Evolutionary conservation across 2,888 invertebrate species (phyloP).

Genomic region (Drosophila longiperda): DNA sequence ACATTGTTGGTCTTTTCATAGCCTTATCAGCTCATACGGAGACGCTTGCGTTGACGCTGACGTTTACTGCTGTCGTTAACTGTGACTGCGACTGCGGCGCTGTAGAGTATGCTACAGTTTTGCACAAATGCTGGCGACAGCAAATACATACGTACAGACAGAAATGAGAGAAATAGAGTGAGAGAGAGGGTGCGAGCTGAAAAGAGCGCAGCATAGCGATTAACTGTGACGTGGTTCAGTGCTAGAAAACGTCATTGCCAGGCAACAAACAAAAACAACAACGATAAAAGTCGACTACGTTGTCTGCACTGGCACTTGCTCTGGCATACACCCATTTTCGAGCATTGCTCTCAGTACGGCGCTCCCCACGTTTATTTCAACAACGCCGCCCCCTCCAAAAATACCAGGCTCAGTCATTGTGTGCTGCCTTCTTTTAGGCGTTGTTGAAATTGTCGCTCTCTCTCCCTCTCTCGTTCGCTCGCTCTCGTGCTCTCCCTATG

Average conservation of each 20-base stretch:
- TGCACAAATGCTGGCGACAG: constrained; percentile 13
- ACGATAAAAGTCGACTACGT: constrained; percentile 11
- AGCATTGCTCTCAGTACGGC: constrained; percentile 51
- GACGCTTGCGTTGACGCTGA: constrained; percentile 12
- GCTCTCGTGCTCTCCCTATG: constrained; percentile 6
- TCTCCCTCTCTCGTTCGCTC: constrained; percentile 13
- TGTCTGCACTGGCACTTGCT: constrained; percentile 53
- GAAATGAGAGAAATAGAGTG: neutral
- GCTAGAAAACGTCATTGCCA: constrained; percentile 56
- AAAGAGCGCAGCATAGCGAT: constrained; percentile 23
- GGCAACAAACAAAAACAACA: constrained; percentile 35
- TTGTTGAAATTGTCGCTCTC: constrained; percentile 52
- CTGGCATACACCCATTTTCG: constrained; percentile 82
- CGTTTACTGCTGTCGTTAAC: neutral
- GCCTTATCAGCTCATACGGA: constrained; percentile 50
- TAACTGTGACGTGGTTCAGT: constrained; percentile 54
- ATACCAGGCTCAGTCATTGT: constrained; percentile 12
- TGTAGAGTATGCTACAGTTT: constrained; percentile 55
- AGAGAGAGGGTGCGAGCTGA: neutral
- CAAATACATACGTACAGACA: constrained; percentile 6
- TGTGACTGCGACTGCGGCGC: constrained; percentile 22
- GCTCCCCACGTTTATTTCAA: constrained; percentile 49
- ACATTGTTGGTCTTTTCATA: constrained; percentile 43
- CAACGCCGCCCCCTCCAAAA: constrained; percentile 19
- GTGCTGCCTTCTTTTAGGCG: constrained; percentile 71